Conservation (phyloP, 2,888 invertebrate genomes). For the Artemia sinica region DNA sequence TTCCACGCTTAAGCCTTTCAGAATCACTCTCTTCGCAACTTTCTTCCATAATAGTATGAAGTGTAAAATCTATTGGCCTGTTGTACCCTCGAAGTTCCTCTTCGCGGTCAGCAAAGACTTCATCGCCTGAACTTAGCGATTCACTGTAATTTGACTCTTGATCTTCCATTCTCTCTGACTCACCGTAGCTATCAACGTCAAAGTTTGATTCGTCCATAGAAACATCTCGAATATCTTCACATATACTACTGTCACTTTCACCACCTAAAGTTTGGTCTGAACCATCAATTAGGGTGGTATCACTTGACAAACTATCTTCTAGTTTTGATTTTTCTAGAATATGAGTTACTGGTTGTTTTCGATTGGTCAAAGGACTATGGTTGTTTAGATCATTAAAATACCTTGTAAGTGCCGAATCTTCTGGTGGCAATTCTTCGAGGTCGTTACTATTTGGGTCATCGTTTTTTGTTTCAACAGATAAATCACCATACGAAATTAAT, state of each 20-base stretch:
- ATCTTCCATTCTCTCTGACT: conserved; percentile 27
- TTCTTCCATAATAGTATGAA: conserved; percentile 84
- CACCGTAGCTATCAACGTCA: conserved; percentile 39
- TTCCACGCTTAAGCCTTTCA: conserved; percentile 26
- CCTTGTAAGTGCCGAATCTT: neutral
- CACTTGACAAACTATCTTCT: neutral
- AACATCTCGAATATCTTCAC: conserved; percentile 66
- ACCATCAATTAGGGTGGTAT: neutral
- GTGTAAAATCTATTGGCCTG: conserved; percentile 65
- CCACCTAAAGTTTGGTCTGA: neutral
- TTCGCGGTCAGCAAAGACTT: conserved; percentile 51
- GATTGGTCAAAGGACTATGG: neutral
- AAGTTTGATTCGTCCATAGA: conserved; percentile 65
- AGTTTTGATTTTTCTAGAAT: conserved; percentile 9
- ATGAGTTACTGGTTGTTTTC: conserved; percentile 2
- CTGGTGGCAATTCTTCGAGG: neutral
- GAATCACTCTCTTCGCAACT: conserved; percentile 68
- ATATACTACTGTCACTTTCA: neutral
- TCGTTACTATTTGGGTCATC: conserved; percentile 13
- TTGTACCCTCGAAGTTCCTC: conserved; percentile 67
- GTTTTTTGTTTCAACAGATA: neutral
- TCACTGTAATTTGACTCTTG: conserved; percentile 28
- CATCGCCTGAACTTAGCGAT: conserved; percentile 38
- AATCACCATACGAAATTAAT: neutral
- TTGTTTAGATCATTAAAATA: conserved; percentile 3